These are phyloP conservation scores for Thera obeliscata DNA, from an alignment of 2,888 invertebrate species.

Conservation along the genomic window DNA sequence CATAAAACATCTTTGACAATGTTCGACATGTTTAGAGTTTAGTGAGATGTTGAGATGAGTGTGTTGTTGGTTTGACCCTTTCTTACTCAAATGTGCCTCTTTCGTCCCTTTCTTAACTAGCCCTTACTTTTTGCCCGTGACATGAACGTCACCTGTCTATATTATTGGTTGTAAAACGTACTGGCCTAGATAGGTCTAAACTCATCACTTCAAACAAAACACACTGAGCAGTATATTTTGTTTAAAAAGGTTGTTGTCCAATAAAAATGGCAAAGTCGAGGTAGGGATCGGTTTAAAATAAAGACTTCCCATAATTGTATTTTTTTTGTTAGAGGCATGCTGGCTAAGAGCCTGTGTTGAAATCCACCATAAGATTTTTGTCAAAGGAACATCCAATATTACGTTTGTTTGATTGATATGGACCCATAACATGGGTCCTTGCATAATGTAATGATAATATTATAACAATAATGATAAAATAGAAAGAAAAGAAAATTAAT, in stretches of 20 bases:
- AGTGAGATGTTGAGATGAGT: not conserved
- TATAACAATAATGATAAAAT: too few relatives aligned
- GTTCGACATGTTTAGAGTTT: not conserved
- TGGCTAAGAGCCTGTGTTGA: too few relatives aligned
- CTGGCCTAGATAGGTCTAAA: constrained; percentile 4
- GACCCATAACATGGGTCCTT: too few relatives aligned
- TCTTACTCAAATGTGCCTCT: not conserved
- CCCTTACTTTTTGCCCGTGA: constrained; percentile 32
- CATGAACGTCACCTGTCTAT: constrained; percentile 43
- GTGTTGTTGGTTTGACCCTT: not conserved
- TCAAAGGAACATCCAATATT: too few relatives aligned
- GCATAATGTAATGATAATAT: too few relatives aligned
- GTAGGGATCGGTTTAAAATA: not conserved
- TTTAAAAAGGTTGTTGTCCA: constrained; percentile 9
- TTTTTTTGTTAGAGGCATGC: too few relatives aligned
- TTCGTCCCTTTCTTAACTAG: not conserved
- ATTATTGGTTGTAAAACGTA: constrained; percentile 19
- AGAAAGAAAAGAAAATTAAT: too few relatives aligned
- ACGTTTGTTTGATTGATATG: too few relatives aligned
- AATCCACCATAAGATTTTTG: too few relatives aligned
- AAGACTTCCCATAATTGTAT: not conserved
- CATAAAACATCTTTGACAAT: not conserved
- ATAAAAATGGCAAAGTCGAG: not conserved
- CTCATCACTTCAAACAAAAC: too few relatives aligned
- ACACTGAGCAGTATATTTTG: constrained; percentile 1